A percentile compares a stretch with the other conserved stretches of the same genome.
Conservation (phyloP, 2,113 vertebrate genomes). For the Ia io region DNA sequence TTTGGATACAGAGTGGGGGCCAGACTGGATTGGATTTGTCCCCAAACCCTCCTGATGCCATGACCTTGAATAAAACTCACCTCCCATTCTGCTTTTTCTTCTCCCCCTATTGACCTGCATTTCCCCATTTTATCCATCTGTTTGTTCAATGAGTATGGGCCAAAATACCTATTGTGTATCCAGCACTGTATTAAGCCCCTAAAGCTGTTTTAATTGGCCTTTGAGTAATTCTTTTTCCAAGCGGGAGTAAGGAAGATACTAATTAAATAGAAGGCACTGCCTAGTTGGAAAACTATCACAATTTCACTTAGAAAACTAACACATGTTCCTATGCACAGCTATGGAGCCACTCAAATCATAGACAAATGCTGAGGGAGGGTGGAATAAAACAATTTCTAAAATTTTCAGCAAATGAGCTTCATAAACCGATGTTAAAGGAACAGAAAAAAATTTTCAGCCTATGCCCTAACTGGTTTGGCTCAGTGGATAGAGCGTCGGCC, state of each 20-base stretch:
- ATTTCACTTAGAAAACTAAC: neutral
- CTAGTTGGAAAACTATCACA: neutral
- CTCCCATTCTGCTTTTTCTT: neutral
- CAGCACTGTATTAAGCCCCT: neutral
- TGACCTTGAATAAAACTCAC: neutral
- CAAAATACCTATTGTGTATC: neutral
- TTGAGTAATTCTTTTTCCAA: slow-evolving; percentile 13
- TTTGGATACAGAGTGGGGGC: neutral
- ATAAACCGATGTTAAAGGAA: neutral
- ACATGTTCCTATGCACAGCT: neutral
- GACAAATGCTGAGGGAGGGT: neutral
- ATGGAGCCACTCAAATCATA: neutral
- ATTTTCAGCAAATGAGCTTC: neutral
- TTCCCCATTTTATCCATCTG: neutral
- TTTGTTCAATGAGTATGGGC: neutral
- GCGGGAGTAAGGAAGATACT: neutral
- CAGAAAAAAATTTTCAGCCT: no score
- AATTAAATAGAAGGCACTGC: neutral
- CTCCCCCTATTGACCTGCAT: neutral
- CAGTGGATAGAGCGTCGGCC: no score
- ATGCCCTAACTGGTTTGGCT: no score
- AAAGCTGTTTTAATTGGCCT: neutral
- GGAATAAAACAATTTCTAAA: neutral
- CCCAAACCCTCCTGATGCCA: neutral
- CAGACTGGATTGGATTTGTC: neutral